These are phyloP conservation scores for Rhynchotus rufescens DNA, from an alignment of 2,797 vertebrate species.

Conservation along the genomic window DNA sequence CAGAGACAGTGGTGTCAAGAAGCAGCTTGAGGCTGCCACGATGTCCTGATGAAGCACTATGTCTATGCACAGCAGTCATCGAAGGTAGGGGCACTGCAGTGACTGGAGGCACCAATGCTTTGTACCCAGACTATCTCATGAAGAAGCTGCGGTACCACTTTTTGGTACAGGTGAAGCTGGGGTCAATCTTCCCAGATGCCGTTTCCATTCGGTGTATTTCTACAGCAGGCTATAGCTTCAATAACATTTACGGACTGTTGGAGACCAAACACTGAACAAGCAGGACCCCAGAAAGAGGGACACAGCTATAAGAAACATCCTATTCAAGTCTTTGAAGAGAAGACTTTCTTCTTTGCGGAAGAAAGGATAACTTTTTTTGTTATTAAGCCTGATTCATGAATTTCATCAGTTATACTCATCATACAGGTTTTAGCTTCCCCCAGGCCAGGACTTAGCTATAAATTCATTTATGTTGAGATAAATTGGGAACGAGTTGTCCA, in stretches of 20 bases:
- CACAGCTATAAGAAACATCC: not conserved
- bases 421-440: not conserved
- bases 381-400: not conserved
- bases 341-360: not conserved
- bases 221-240: not conserved
- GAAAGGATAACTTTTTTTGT: not conserved
- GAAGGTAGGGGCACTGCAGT: not conserved
- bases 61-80: not conserved
- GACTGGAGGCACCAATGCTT: too few species aligned
- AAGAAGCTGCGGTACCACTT: too few species aligned
- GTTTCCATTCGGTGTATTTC: not conserved
- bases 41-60: not conserved
- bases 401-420: not conserved
- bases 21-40: not conserved
- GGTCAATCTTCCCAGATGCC: not conserved
- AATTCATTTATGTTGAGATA: not conserved
- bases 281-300: not conserved
- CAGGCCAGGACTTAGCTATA: not conserved
- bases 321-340: rapidly evolving
- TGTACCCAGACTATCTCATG: not conserved
- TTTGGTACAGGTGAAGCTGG: not conserved
- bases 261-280: not conserved
- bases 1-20: not conserved
- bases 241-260: not conserved
- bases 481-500: not conserved